Base-by-base conservation (phyloP, 2,113 vertebrate species). In the Pristiophorus japonicus region DNA sequence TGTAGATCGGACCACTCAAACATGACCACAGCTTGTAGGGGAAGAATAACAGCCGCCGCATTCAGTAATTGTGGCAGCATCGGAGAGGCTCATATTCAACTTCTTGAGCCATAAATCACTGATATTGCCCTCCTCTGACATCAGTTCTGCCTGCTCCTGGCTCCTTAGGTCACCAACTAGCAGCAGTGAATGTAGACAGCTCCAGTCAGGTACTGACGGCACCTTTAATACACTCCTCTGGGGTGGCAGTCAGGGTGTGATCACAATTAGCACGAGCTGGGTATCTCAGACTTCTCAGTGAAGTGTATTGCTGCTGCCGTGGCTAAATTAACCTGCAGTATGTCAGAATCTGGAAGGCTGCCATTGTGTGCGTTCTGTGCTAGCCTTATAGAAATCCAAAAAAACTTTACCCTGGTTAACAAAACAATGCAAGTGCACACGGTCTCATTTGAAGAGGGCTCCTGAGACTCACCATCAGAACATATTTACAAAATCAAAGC, bases 41-140 rank as follows among this genome's bases (percentile, higher is more conserved):
- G 97, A 97, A 97, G 97, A 98, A 96, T 97, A 97, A 96, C 97
- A 97, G 97, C 96, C 96, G 96, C 96, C 97, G 97, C 96, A 94
- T 96, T 97, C 96, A 97, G 97, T 97, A 98, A 98, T 97, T 97
- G 97, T 97, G 97, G 97, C 96, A 81, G 97, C 97, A 96, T 96
- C 96, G 59, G 96, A 97, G 96, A 97, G 96, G 96, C 96, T 96
- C 95, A 97, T 97, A 97, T 97, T 98, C 98, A 97, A 97, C 97
- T 97, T 97, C 96, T 96, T 75, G 93, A 96, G 97, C 97, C 97
- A 98, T 98, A 98, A 97, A 98, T 98, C 98, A 97, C 96, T 96
- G 94, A 96, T 70, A 90, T 96, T 97, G 97, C 96, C 97, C 97
- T 96, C 97, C 97, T 97, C 96, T 98, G 96, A 97, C 97, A 96